Evolutionary conservation across 2,113 vertebrate species (phyloP).

Genomic region (Ptychochromis oligacanthus): DNA sequence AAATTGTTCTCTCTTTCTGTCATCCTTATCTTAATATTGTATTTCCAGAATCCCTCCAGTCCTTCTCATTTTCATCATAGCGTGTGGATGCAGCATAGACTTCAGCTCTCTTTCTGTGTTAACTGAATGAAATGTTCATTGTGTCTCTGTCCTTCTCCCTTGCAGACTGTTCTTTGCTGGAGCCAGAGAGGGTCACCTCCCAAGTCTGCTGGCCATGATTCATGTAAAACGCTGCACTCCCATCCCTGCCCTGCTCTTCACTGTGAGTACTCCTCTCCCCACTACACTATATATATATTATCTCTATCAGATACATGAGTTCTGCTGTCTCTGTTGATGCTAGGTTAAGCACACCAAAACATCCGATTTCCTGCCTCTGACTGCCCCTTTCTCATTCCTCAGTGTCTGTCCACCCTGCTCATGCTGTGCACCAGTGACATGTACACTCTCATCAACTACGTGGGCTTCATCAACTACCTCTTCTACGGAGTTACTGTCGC

Average conservation of each 20-base stretch:
- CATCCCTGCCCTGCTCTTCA: conserved; percentile 92
- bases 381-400: background rate
- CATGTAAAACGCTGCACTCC: conserved; percentile 90
- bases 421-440: conserved; percentile 96
- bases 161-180: conserved; percentile 91
- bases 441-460: conserved; percentile 95
- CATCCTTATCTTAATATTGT: background rate
- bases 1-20: background rate
- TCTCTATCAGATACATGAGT: background rate
- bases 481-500: conserved; percentile 93
- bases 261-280: conserved; percentile 77
- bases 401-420: conserved; percentile 91
- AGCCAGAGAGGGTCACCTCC: conserved; percentile 92
- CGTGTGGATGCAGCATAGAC: background rate
- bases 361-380: background rate
- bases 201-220: conserved; percentile 92
- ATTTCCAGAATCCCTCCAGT: background rate
- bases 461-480: conserved; percentile 96
- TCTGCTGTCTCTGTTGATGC: background rate
- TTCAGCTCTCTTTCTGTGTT: background rate
- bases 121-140: background rate
- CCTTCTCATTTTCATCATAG: background rate
- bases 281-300: background rate
- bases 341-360: background rate
- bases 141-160: background rate